Evolutionary conservation across 1,140 invertebrate genomes (phyloP), one percentile per base, ranked within the genome.

Genomic region (Drosophila navojoa): DNA sequence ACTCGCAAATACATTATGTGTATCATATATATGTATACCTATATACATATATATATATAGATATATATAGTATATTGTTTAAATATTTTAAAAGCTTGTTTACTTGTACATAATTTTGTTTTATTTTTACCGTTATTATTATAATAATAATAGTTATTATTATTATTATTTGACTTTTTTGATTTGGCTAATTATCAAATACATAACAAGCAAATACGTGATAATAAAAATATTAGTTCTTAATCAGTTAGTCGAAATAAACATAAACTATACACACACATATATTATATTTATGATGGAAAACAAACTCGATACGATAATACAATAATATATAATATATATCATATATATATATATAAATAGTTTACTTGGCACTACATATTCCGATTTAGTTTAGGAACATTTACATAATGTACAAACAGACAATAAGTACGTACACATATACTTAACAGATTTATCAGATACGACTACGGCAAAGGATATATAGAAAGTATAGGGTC

Each of bases 361-460:
- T 72, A 57, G 61, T 72, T 15, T 25, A 50, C 57, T 35, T 61
- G 54, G 63, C 38, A 7, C 62, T 71, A 71, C 69, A 60, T 57
- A 69, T 27, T 61, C 71, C 29, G 42, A 62, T 75, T 38, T 62
- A 71, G 53, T 54, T 55, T 25, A 89, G 84, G 84, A 89, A 89
- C 84, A 89, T 89, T 89, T 89, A 89, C 84, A 89, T 89, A 89
- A 89, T 89, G 74, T 89, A 89, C 84, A 89, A 87, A 87, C 84
- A 87, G 78, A 89, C 70, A 73, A 66, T 76, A 74, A 80, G 47
- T 77, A 77, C 60, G 68, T 70, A 72, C 52, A 50, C 76, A 82
- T 45, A 86, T 59, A 32, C 50, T 61, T 71, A 71, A 64, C 49
- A 62, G 2, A 62, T 45, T 61, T 60, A 47, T 25, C 16, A 16